Evolutionary conservation across 2,888 invertebrate species (phyloP).

Genomic region (Aphodius granarius): DNA sequence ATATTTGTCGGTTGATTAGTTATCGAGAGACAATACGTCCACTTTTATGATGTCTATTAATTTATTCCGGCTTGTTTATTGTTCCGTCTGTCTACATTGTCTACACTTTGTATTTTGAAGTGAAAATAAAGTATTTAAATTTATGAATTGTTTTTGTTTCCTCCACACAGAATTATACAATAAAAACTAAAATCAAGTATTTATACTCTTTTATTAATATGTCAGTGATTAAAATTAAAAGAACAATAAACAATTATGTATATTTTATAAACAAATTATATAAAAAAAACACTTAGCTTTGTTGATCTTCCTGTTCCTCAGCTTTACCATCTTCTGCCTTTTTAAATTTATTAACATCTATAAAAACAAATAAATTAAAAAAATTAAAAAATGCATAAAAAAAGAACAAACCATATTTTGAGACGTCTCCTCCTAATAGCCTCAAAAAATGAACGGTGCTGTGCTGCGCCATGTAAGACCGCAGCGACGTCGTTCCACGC

Average conservation of each 20-base stretch:
- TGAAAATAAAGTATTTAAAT: not conserved
- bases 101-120: not conserved
- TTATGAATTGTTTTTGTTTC: not conserved
- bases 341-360: conserved; percentile 74
- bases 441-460: conserved; percentile 87
- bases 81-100: not conserved
- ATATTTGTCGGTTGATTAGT: not conserved
- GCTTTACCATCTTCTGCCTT: conserved; percentile 49
- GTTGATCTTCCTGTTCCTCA: conserved; percentile 13
- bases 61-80: not conserved
- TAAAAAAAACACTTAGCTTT: not conserved
- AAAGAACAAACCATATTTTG: conserved; percentile 72
- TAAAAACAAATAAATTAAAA: conserved; percentile 35
- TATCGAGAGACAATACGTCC: not conserved
- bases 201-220: not conserved
- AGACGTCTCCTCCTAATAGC: conserved; percentile 81
- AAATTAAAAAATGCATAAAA: not conserved
- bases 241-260: not conserved
- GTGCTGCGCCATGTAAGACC: conserved; percentile 84
- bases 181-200: not conserved
- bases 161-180: too few relatives aligned
- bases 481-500: conserved; percentile 84
- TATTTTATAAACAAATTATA: not conserved
- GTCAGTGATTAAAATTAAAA: not conserved
- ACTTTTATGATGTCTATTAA: not conserved